A percentile compares a stretch with the other conserved stretches of the same genome.
phyloP scores from a whole-genome alignment of 1,140 invertebrate species.

The Drosophila pruinosa region DNA sequence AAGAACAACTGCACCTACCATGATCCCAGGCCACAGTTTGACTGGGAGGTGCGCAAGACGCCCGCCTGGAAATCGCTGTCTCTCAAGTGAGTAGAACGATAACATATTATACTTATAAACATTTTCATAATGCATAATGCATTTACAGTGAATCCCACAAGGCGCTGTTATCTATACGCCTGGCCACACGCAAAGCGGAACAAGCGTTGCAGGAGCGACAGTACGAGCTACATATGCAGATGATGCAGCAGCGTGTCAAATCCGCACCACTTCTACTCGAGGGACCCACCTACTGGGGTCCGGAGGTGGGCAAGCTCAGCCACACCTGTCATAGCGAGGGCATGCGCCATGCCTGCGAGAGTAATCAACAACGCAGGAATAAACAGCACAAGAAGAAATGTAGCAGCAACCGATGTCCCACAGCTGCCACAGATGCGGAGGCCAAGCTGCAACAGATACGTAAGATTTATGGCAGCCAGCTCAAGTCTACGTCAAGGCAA shows the following conservation, averaged over 20 bases:
- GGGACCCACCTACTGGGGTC: constrained; percentile 76
- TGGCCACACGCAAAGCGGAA: constrained; percentile 81
- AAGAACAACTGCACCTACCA: constrained; percentile 75
- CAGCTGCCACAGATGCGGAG: constrained; percentile 29
- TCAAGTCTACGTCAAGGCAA: constrained; percentile 59
- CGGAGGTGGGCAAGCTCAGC: constrained; percentile 72
- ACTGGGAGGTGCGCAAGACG: constrained; percentile 81
- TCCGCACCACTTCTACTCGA: constrained; percentile 77
- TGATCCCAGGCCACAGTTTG: constrained; percentile 57
- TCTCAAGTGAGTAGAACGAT: constrained; percentile 66
- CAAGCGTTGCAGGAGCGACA: constrained; percentile 74
- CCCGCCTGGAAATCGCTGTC: constrained; percentile 80
- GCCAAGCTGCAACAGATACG: constrained; percentile 61
- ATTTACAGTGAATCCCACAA: constrained; percentile 74
- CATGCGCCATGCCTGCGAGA: constrained; percentile 58
- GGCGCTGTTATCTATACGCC: constrained; percentile 65
- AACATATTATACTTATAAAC: too few relatives aligned
- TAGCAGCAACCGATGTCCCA: constrained; percentile 38
- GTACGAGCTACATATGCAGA: constrained; percentile 78
- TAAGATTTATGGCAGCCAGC: constrained; percentile 67
- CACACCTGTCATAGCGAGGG: constrained; percentile 70
- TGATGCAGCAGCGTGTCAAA: constrained; percentile 79
- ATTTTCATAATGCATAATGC: neutral
- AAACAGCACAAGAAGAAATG: constrained; percentile 53
- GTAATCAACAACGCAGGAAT: constrained; percentile 42